These are phyloP conservation scores for Ladona fulva DNA, from an alignment of 1,140 invertebrate species.

Conservation along the genomic window DNA sequence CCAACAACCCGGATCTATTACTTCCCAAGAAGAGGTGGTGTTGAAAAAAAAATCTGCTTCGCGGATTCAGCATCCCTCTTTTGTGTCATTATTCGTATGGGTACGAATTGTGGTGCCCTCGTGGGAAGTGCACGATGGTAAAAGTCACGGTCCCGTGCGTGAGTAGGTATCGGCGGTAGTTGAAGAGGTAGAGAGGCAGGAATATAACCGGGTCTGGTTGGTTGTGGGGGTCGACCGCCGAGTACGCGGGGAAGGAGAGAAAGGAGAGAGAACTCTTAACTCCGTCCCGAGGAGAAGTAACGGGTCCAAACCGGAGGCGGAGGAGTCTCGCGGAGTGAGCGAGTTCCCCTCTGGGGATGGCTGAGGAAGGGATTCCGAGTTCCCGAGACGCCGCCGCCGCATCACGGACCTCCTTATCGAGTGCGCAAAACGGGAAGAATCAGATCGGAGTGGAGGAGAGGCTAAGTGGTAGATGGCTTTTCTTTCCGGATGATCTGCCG, in stretches of 20 bases:
- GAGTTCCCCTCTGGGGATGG: neutral
- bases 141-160: no score
- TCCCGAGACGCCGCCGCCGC: neutral
- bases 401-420: neutral
- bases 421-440: no score
- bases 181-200: neutral
- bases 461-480: no score
- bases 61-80: no score
- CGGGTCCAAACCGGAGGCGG: neutral
- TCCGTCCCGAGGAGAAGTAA: slow-evolving; percentile 2
- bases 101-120: no score
- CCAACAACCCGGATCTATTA: no score
- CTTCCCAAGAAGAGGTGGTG: no score
- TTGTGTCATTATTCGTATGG: no score
- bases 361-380: neutral
- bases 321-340: neutral
- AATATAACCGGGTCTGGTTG: neutral
- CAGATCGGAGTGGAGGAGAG: no score
- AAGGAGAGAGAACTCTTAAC: neutral
- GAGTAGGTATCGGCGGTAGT: neutral
- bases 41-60: no score
- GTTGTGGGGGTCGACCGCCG: neutral
- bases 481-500: no score
- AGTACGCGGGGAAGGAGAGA: neutral
- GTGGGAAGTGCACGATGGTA: no score